Conservation (phyloP, 2,888 invertebrate species). For the Harpalus rufipes region DNA sequence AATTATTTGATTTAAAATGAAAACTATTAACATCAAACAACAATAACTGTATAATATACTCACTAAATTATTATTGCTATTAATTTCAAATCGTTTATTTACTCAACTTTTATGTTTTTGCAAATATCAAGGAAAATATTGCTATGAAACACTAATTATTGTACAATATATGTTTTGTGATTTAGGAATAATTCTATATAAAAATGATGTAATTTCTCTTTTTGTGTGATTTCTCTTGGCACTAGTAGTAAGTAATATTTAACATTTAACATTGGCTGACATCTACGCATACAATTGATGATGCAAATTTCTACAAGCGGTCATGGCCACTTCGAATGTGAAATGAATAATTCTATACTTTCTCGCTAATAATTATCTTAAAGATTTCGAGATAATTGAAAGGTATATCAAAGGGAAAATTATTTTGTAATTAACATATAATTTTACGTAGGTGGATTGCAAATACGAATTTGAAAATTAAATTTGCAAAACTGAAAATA, state of each 20-base stretch:
- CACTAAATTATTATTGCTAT: neutral
- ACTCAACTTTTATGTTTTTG: neutral
- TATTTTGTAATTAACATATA: neutral
- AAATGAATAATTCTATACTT: constrained; percentile 2
- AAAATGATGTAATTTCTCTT: constrained; percentile 10
- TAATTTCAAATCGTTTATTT: neutral
- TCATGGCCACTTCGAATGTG: constrained; percentile 11
- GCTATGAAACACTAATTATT: neutral
- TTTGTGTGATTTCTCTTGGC: constrained; percentile 8
- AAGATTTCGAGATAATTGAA: neutral
- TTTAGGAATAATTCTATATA: neutral
- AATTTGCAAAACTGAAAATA: no score
- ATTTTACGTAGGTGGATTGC: neutral
- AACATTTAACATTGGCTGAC: constrained; percentile 10
- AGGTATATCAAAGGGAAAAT: neutral
- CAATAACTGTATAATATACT: neutral
- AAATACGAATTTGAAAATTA: neutral
- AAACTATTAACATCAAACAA: neutral
- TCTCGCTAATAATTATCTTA: neutral
- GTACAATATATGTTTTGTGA: neutral
- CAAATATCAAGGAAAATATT: constrained; percentile 11
- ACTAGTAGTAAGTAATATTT: neutral
- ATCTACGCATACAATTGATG: neutral
- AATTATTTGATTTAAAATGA: neutral
- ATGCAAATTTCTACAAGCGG: constrained; percentile 23